phyloP scores from a whole-genome alignment of 2,113 vertebrate species.

The Oriolus oriolus region DNA sequence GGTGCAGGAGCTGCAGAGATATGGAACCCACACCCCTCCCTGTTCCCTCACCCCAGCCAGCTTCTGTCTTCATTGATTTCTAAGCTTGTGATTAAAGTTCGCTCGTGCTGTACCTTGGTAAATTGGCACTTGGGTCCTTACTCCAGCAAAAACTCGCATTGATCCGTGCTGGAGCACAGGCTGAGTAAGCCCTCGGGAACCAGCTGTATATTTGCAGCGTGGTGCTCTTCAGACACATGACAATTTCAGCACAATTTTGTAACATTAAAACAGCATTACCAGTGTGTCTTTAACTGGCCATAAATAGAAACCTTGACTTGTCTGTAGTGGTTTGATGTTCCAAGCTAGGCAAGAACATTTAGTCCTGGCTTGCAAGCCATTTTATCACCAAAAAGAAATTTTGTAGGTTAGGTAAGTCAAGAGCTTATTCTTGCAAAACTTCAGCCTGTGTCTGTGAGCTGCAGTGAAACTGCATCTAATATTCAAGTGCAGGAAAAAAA shows the following conservation, averaged over 20 bases:
- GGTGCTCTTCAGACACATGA: slow-evolving; percentile 24
- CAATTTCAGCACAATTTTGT: slow-evolving; percentile 38
- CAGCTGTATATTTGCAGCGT: neutral
- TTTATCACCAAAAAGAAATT: slow-evolving; percentile 27
- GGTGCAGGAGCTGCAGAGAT: neutral
- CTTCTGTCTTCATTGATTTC: neutral
- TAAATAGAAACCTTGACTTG: slow-evolving; percentile 8
- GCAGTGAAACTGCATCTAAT: neutral
- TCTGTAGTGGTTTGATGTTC: neutral
- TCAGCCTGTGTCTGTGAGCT: neutral
- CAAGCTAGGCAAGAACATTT: neutral
- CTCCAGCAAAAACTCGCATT: slow-evolving; percentile 7
- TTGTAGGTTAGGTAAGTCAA: slow-evolving; percentile 7
- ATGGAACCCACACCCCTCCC: neutral
- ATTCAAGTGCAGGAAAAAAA: neutral
- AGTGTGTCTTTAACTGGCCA: neutral
- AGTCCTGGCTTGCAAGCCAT: neutral
- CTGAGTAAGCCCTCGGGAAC: neutral
- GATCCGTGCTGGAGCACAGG: slow-evolving; percentile 9
- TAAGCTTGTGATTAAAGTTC: slow-evolving; percentile 22
- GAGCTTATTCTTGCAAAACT: slow-evolving; percentile 29
- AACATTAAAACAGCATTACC: slow-evolving; percentile 32
- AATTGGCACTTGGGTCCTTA: neutral
- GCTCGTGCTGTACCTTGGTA: neutral
- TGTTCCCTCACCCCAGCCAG: neutral